These are phyloP conservation scores for Halyomorpha halys DNA, from an alignment of 1,140 invertebrate species.

Conservation along the genomic window DNA sequence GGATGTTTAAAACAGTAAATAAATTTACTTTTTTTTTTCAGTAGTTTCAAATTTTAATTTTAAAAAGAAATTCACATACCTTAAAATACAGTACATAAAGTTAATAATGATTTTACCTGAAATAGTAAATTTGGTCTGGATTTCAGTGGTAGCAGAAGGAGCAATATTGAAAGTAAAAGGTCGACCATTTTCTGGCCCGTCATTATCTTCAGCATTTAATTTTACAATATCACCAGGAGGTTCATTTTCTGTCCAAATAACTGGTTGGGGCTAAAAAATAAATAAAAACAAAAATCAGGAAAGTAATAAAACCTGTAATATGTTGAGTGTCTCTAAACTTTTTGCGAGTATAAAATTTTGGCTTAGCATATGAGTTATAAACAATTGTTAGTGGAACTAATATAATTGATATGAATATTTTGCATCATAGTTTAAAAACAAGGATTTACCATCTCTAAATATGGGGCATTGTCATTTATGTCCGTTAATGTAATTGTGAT, in stretches of 20 bases:
- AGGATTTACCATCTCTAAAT: conserved; percentile 58
- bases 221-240: conserved; percentile 53
- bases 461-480: conserved; percentile 84
- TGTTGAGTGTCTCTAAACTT: neutral
- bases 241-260: conserved; percentile 73
- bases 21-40: no score
- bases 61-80: no score
- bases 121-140: conserved; percentile 59
- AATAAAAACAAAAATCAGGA: neutral
- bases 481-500: conserved; percentile 67
- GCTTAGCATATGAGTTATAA: no score
- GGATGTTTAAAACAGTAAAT: no score
- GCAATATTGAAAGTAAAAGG: conserved; percentile 68
- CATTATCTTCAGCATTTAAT: conserved; percentile 67
- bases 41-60: no score
- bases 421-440: neutral
- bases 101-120: conserved; percentile 40
- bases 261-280: conserved; percentile 47
- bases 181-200: conserved; percentile 64
- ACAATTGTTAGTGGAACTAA: neutral
- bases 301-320: neutral
- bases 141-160: conserved; percentile 50
- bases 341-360: no score
- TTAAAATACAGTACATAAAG: no score
- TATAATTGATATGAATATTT: neutral